These are phyloP conservation scores for Aphidoletes aphidimyza DNA, from an alignment of 2,888 invertebrate species.

Conservation along the genomic window DNA sequence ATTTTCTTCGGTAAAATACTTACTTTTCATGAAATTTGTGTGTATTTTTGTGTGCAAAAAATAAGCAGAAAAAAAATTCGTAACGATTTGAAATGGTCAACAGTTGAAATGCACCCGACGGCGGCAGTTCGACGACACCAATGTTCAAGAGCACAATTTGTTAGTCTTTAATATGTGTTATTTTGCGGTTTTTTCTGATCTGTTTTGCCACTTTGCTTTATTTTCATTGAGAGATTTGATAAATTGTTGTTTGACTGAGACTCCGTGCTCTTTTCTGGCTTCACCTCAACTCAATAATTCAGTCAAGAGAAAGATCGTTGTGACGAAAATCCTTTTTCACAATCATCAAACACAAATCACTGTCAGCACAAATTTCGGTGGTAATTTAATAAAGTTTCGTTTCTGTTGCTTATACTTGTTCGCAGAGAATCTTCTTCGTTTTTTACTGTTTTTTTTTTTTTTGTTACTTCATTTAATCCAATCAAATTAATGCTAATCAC, in stretches of 20 bases:
- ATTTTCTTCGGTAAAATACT: not conserved
- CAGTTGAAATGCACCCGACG: too few relatives aligned
- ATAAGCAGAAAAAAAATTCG: too few relatives aligned
- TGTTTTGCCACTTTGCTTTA: too few relatives aligned
- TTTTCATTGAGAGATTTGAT: not conserved
- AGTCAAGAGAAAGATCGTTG: not conserved
- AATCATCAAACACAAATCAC: slow-evolving; percentile 29
- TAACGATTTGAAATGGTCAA: too few relatives aligned
- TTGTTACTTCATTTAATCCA: not conserved
- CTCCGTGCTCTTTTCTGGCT: too few relatives aligned
- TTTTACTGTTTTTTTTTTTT: not conserved
- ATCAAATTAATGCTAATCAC: not conserved
- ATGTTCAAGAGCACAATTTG: too few relatives aligned
- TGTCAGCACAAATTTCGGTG: not conserved
- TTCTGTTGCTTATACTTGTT: too few relatives aligned
- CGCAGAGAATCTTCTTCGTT: not conserved
- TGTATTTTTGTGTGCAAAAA: not conserved
- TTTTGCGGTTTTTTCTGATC: too few relatives aligned
- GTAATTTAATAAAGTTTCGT: too few relatives aligned
- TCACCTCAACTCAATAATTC: not conserved
- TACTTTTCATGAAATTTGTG: slow-evolving; percentile 15
- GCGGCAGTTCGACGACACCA: too few relatives aligned
- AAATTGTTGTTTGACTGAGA: not conserved
- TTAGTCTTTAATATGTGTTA: too few relatives aligned
- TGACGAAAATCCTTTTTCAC: not conserved